Evolutionary conservation across 2,888 invertebrate genomes (phyloP).

Genomic region (Diadromus collaris): DNA sequence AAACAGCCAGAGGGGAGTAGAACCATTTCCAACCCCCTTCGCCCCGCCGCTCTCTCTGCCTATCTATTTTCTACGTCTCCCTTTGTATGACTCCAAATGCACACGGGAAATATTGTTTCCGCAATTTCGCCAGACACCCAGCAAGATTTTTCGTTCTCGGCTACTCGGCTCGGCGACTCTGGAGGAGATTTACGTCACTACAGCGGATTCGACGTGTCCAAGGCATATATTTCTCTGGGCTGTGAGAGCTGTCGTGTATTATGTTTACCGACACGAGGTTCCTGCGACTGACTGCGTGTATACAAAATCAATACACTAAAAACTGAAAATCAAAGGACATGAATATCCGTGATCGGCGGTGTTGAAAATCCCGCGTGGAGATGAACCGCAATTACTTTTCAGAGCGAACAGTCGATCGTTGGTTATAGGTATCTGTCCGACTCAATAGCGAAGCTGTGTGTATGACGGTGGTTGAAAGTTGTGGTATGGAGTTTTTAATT

Average conservation of each 20-base stretch:
- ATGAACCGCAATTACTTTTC: slow-evolving; percentile 22
- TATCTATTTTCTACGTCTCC: background rate
- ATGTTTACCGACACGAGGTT: background rate
- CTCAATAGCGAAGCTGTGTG: background rate
- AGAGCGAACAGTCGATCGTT: slow-evolving; percentile 18
- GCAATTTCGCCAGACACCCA: slow-evolving; percentile 63
- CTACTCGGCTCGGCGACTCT: background rate
- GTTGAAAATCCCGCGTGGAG: slow-evolving; percentile 2
- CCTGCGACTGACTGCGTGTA: background rate
- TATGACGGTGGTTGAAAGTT: slow-evolving; percentile 2
- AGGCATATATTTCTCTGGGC: background rate
- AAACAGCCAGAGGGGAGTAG: slow-evolving; percentile 26
- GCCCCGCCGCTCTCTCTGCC: slow-evolving; percentile 5
- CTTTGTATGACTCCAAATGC: background rate
- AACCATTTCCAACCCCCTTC: slow-evolving; percentile 30
- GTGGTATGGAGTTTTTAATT: slow-evolving; percentile 45
- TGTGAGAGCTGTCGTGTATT: background rate
- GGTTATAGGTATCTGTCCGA: background rate
- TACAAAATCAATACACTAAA: background rate
- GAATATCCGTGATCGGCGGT: background rate
- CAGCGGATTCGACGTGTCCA: background rate
- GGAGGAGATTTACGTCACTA: slow-evolving; percentile 3
- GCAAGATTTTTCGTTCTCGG: slow-evolving; percentile 12
- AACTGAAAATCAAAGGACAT: background rate
- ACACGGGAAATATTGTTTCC: slow-evolving; percentile 67